phyloP scores from a whole-genome alignment of 2,888 invertebrate genomes.

The Hybos culiciformis region DNA sequence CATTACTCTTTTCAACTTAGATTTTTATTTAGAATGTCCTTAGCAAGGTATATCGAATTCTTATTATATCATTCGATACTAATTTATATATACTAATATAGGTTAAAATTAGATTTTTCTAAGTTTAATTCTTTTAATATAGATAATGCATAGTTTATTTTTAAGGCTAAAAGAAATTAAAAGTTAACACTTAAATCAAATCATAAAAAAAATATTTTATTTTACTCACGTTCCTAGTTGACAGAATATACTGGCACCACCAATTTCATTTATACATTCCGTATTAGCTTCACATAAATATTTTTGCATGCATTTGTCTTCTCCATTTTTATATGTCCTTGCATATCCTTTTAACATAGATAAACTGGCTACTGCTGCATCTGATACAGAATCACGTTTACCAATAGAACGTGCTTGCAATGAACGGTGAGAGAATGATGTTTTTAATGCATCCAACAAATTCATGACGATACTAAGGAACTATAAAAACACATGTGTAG shows the following conservation, averaged over 20 bases:
- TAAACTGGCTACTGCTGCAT: slow-evolving; percentile 77
- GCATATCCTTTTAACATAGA: slow-evolving; percentile 83
- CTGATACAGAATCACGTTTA: slow-evolving; percentile 76
- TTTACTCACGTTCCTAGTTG: slow-evolving; percentile 80
- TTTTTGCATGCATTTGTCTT: slow-evolving; percentile 74
- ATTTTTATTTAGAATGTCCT: too few species aligned
- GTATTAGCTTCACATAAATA: slow-evolving; percentile 82
- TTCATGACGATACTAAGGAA: slow-evolving; percentile 87
- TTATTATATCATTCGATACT: too few species aligned
- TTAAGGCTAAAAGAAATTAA: too few species aligned
- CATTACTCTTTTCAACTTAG: too few species aligned
- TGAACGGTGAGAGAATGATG: slow-evolving; percentile 84
- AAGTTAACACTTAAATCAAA: too few species aligned
- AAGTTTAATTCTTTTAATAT: too few species aligned
- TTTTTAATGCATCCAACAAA: slow-evolving; percentile 80
- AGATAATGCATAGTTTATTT: too few species aligned
- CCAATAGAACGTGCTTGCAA: slow-evolving; percentile 72
- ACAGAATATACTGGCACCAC: slow-evolving; percentile 75
- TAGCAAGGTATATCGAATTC: too few species aligned
- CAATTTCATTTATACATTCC: slow-evolving; percentile 70
- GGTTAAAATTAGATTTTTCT: too few species aligned
- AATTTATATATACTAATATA: too few species aligned
- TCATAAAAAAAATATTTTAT: too few species aligned
- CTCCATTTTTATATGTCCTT: slow-evolving; percentile 58
- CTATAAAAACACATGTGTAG: too few species aligned